Conservation (phyloP, 2,888 invertebrate species). For the Netelia inedita region DNA sequence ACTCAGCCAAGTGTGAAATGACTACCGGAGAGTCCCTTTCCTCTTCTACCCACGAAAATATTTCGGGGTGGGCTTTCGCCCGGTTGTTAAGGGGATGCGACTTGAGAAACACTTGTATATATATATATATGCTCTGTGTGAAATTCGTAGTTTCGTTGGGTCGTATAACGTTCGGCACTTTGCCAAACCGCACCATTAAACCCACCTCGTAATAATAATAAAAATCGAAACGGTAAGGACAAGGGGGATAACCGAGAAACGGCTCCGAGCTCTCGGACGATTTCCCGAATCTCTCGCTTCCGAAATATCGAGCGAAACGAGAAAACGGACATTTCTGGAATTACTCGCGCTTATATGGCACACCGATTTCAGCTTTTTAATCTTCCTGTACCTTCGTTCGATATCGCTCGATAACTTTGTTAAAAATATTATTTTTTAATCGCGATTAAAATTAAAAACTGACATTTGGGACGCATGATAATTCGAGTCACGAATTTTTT, state of each 20-base stretch:
- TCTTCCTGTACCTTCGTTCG: too few species aligned
- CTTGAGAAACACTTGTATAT: background rate
- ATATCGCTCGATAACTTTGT: too few species aligned
- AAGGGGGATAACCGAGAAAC: background rate
- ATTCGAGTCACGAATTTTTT: too few species aligned
- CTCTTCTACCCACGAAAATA: conserved; percentile 39
- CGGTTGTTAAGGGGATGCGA: conserved; percentile 49
- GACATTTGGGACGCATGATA: too few species aligned
- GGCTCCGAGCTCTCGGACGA: conserved; percentile 45
- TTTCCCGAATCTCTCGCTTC: conserved; percentile 54
- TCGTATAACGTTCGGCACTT: conserved; percentile 63
- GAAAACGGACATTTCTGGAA: conserved; percentile 58
- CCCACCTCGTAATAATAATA: conserved; percentile 67
- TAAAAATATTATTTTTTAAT: too few species aligned
- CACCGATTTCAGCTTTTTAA: too few species aligned
- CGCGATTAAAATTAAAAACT: background rate
- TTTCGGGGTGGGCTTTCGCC: conserved; percentile 35
- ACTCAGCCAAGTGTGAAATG: conserved; percentile 72
- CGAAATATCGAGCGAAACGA: background rate
- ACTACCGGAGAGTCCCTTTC: conserved; percentile 38
- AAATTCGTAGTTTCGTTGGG: conserved; percentile 59
- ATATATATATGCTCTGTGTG: background rate
- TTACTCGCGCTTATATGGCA: background rate
- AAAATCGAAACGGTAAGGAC: conserved; percentile 58
- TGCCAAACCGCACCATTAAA: conserved; percentile 68